These are phyloP conservation scores for Decapterus maruadsi DNA, from an alignment of 2,797 vertebrate genomes.

Conservation along the genomic window DNA sequence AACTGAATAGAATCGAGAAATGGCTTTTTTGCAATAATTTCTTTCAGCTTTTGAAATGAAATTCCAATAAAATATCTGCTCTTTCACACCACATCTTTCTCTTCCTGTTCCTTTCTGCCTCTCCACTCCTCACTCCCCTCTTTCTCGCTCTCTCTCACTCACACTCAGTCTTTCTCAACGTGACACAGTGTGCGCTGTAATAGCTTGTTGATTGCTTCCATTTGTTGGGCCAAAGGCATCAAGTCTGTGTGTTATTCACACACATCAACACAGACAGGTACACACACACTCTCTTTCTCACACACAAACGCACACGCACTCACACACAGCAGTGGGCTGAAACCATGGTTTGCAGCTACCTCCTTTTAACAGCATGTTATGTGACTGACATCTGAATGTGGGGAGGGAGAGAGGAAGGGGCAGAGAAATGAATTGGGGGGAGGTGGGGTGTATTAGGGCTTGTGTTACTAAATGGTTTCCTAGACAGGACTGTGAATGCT, in stretches of 20 bases:
- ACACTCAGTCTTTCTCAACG: slow-evolving; percentile 38
- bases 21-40: slow-evolving; percentile 23
- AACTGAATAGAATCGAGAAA: slow-evolving; percentile 17
- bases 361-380: slow-evolving; percentile 50
- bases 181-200: slow-evolving; percentile 57
- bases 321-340: slow-evolving; percentile 16
- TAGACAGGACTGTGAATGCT: slow-evolving; percentile 64
- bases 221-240: slow-evolving; percentile 68
- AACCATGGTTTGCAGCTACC: slow-evolving; percentile 35
- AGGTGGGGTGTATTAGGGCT: slow-evolving; percentile 37
- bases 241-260: slow-evolving; percentile 53
- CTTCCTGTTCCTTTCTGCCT: not conserved
- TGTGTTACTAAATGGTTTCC: slow-evolving; percentile 70
- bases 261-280: slow-evolving; percentile 33
- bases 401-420: slow-evolving; percentile 21
- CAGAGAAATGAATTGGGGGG: slow-evolving; percentile 44
- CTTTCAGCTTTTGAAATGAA: slow-evolving; percentile 22
- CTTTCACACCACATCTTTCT: slow-evolving; percentile 10
- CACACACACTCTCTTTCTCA: slow-evolving; percentile 19
- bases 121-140: not conserved
- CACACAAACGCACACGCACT: not conserved
- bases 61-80: slow-evolving; percentile 37
- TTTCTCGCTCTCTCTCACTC: slow-evolving; percentile 10
- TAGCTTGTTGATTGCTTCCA: slow-evolving; percentile 77
- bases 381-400: slow-evolving; percentile 69